Evolutionary conservation across 1,140 invertebrate species (phyloP), one percentile per base, ranked within the genome.

Genomic region (Brachionus koreanus): DNA sequence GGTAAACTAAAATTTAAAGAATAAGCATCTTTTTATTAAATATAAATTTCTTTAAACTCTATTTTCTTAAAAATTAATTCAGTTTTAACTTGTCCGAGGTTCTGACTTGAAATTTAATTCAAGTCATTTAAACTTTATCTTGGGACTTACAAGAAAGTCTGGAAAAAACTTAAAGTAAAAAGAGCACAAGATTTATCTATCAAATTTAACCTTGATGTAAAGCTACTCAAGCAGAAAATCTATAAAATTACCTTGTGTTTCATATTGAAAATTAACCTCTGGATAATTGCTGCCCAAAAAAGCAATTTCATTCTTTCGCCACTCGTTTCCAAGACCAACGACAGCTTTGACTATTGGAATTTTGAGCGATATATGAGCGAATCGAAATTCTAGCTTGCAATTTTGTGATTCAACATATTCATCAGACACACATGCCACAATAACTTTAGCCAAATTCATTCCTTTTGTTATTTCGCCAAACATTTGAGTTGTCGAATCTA

Each of bases 351-450:
- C 9, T 16, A 83, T 33, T 5, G 57, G 76, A 5, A 49, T 12
- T 77, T 42, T 52, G 13, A 83, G 29, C 7, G 69, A 63, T 46
- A 43, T 65, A 23, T 77, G 37, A 0, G 57, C 61, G 46, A 77
- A 83, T 37, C 46, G n/a, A 46, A 43, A 61, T n/a, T 82, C 42
- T 65, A 65, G 63, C 35, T 43, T 37, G 33, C 83, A 13, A 79
- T 87, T 86, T 85, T 87, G 86, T 42, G 85, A 84, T 3, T 84
- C 77, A 57, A 85, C 86, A 86, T 87, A 88, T 33, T 83, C 75
- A 23, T 83, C 61, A 9, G 46, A 83, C 29, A 81, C 61, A 83
- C 76, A 83, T 12, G 69, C 46, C 4, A 83, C 42, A 39, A 46
- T 67, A n/a, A 42, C 39, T 63, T 81, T 84, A 0, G 83, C 49